phyloP scores from a whole-genome alignment of 1,140 invertebrate species.

The Drosophila seguyi region DNA sequence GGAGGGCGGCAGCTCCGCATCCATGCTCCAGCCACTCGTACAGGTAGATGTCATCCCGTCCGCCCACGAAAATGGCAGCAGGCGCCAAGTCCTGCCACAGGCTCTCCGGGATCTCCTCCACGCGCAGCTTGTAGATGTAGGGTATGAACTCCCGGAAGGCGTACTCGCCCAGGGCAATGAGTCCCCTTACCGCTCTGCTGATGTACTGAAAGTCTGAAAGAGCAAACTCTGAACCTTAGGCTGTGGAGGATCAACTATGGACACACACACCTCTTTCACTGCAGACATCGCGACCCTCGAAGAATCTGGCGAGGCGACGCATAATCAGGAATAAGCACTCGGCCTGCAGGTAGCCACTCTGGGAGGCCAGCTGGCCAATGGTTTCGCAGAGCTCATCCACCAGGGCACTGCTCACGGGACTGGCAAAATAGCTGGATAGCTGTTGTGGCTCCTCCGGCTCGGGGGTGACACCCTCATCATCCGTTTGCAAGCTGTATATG shows the following conservation, averaged over 20 bases:
- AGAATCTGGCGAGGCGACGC: conserved; percentile 71
- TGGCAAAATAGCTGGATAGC: conserved; percentile 73
- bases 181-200: conserved; percentile 67
- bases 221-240: not conserved
- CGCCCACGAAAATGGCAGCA: conserved; percentile 70
- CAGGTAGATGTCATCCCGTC: conserved; percentile 76
- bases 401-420: conserved; percentile 47
- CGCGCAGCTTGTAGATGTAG: conserved; percentile 74
- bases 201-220: conserved; percentile 73
- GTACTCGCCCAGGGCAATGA: conserved; percentile 79
- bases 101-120: conserved; percentile 59
- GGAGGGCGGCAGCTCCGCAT: conserved; percentile 68
- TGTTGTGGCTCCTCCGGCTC: conserved; percentile 45
- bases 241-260: no score
- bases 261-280: conserved; percentile 60
- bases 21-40: conserved; percentile 82
- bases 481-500: conserved; percentile 63
- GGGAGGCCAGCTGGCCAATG: conserved; percentile 67
- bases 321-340: conserved; percentile 76
- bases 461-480: conserved; percentile 48
- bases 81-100: conserved; percentile 67
- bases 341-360: conserved; percentile 74
- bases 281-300: conserved; percentile 60
- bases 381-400: conserved; percentile 79
- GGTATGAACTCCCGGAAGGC: conserved; percentile 83